Base-by-base conservation (phyloP, 1,140 invertebrate species). In the Lysiphlebus fabarum region DNA sequence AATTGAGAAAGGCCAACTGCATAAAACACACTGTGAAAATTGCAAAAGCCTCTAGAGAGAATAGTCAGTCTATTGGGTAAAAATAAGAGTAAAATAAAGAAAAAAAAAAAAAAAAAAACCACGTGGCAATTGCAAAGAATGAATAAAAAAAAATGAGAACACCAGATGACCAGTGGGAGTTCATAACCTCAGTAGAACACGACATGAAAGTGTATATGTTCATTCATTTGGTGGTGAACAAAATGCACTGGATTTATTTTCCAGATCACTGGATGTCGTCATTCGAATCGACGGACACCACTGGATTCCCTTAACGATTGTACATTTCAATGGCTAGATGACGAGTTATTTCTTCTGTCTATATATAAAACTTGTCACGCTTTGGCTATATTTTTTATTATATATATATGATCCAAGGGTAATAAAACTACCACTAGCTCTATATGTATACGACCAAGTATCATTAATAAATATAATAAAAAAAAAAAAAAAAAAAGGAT, bases 191-290 rank as follows among this genome's bases (percentile, higher is more conserved):
- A 41, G 41, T 48, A 44, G 51, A 36, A 62, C 51, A 58, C 40
- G 33, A 53, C 38, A 33, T 42, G 34, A 34, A 14, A 38, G 34
- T 38, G 38, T 38, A 33, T 12, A 33, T 12, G 49, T 11, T n/a
- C 14, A 17, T 56, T 26, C 33, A 36, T 45, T 47, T 11, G 34
- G 14, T 40, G 33, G 38, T 26, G 26, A 59, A 53, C 50, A 47
- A 38, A 40, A 63, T 43, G 41, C 45, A 60, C 57, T 50, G 49
- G 58, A 66, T 73, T 71, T 69, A 73, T 71, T 71, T 73, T 67
- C 65, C 62, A 62, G 70, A 70, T 73, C 65, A 67, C 66, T 69
- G 65, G 49, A 69, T 63, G 61, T 70, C 69, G 66, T 68, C 68
- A 70, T 73, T 69, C 62, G 64, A 67, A 67, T 63, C 63, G 67